Percentiles rank a stretch among this genome's conserved stretches.
Conservation (phyloP, 2,113 vertebrate genomes). For the Collichthys lucidus region DNA sequence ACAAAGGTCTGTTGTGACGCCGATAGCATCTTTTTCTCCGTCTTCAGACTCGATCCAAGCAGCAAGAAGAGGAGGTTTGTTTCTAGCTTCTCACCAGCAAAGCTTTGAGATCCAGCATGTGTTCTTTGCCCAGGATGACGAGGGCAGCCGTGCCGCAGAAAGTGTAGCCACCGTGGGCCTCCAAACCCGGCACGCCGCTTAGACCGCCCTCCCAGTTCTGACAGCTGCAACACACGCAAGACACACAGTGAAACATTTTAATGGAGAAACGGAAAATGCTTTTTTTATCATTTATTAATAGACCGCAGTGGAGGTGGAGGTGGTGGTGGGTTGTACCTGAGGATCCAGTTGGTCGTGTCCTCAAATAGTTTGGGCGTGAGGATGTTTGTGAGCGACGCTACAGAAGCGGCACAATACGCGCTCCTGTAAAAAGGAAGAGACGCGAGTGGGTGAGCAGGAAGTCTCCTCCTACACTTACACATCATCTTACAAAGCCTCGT, state of each 20-base stretch:
- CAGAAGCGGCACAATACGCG: constrained; percentile 92
- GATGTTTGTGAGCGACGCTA: constrained; percentile 95
- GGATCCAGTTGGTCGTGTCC: constrained; percentile 93
- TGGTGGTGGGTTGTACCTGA: constrained; percentile 83
- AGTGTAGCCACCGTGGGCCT: constrained; percentile 95
- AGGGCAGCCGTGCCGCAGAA: constrained; percentile 94
- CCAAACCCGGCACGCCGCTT: constrained; percentile 94
- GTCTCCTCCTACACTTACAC: constrained; percentile 4
- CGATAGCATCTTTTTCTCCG: constrained; percentile 2
- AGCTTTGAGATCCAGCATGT: constrained; percentile 91
- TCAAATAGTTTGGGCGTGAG: constrained; percentile 88
- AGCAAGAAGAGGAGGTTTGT: neutral
- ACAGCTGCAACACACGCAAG: constrained; percentile 83
- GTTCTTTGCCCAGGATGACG: constrained; percentile 93
- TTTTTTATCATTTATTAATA: neutral
- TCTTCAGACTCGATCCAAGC: neutral
- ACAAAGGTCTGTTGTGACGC: constrained; percentile 17
- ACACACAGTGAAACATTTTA: neutral
- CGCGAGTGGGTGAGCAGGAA: constrained; percentile 20
- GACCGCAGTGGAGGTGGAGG: neutral
- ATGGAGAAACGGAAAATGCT: neutral
- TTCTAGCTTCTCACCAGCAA: constrained; percentile 87
- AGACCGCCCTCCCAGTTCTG: constrained; percentile 99
- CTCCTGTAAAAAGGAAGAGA: constrained; percentile 84
- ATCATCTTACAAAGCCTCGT: neutral